These are phyloP conservation scores for Calameuta pallipes DNA, from an alignment of 2,888 invertebrate genomes.

Conservation along the genomic window DNA sequence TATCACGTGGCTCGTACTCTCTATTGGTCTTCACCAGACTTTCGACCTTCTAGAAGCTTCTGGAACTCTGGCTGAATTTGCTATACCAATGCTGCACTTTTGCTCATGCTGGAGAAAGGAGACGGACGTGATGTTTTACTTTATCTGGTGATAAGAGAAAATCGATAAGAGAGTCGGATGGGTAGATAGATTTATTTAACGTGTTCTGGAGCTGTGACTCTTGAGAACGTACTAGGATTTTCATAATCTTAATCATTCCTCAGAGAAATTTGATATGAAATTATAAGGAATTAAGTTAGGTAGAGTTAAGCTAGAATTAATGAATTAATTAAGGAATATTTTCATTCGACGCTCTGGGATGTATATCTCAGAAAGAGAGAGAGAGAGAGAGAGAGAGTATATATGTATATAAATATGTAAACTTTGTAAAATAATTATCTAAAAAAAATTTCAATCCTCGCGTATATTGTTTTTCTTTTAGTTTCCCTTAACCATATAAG, in stretches of 20 bases:
- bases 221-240: background rate
- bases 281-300: background rate
- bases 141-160: background rate
- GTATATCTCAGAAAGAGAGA: background rate
- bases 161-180: background rate
- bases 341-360: too few relatives aligned
- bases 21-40: background rate
- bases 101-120: background rate
- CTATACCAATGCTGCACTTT: background rate
- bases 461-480: background rate
- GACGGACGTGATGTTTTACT: background rate
- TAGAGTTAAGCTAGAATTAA: background rate
- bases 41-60: background rate
- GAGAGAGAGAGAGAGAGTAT: constrained; percentile 9
- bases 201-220: background rate
- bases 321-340: too few relatives aligned
- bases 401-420: background rate
- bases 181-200: background rate
- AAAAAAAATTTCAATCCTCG: constrained; percentile 21
- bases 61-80: background rate
- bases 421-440: constrained; percentile 28
- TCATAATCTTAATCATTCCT: background rate
- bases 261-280: background rate
- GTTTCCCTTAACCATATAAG: background rate
- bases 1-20: background rate